phyloP scores from a whole-genome alignment of 2,113 vertebrate genomes.

The Cynocephalus volans region DNA sequence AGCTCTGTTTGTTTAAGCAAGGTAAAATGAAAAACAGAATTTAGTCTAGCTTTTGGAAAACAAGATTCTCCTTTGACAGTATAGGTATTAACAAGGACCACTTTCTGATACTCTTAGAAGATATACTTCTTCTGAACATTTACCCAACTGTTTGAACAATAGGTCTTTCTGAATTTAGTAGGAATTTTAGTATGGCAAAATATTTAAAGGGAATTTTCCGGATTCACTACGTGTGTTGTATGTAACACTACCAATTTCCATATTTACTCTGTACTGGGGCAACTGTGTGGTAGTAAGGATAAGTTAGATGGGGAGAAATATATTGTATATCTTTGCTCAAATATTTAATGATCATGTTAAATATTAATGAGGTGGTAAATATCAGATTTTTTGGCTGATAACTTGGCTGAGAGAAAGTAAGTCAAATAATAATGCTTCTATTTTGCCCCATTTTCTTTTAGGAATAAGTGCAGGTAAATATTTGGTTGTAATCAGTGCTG shows the following conservation, averaged over 20 bases:
- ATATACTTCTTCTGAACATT: constrained; percentile 2
- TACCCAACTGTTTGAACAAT: not conserved
- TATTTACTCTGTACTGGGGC: not conserved
- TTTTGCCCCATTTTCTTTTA: not conserved
- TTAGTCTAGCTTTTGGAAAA: constrained; percentile 42
- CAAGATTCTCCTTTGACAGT: constrained; percentile 11
- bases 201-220: constrained; percentile 25
- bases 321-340: not conserved
- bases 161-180: not conserved
- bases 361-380: not conserved
- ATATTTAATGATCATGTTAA: constrained; percentile 40
- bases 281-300: not conserved
- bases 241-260: not conserved
- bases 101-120: constrained; percentile 46
- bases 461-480: not conserved
- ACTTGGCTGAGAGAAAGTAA: not conserved
- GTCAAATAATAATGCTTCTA: not conserved
- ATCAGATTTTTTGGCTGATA: not conserved
- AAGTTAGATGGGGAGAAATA: not conserved
- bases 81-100: not conserved
- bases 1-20: constrained; percentile 63
- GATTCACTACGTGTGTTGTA: not conserved
- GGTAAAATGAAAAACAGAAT: constrained; percentile 50
- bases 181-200: constrained; percentile 35
- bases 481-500: not conserved